Evolutionary conservation across 2,888 invertebrate genomes (phyloP).

Genomic region (Eristalis tenax): DNA sequence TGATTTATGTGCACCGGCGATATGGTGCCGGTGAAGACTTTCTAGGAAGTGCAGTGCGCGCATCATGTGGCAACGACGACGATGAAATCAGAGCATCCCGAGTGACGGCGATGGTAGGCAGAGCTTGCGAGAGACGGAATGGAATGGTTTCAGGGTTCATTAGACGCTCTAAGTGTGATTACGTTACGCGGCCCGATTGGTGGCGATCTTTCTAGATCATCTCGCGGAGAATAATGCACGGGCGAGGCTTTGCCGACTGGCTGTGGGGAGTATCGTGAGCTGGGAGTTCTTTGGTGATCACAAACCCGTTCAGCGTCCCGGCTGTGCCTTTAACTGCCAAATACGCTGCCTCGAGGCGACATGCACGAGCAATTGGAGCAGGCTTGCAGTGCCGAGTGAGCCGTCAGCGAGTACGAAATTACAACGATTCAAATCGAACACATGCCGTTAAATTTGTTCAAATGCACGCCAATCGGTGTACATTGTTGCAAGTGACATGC

Average conservation of each 20-base stretch:
- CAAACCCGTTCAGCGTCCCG: too few species aligned
- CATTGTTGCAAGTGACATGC: too few species aligned
- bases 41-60: conserved; percentile 21
- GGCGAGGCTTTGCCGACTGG: background rate
- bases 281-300: too few species aligned
- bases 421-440: too few species aligned
- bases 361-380: too few species aligned
- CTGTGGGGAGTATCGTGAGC: background rate
- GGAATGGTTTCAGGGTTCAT: conserved; percentile 32
- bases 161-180: conserved; percentile 9
- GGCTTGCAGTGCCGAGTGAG: too few species aligned
- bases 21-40: background rate
- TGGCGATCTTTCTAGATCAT: background rate
- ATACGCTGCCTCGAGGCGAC: too few species aligned
- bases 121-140: background rate
- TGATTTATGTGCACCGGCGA: conserved; percentile 23
- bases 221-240: background rate
- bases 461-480: too few species aligned
- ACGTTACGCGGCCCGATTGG: background rate
- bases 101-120: background rate
- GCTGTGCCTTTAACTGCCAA: too few species aligned
- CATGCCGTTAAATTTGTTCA: too few species aligned
- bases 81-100: conserved; percentile 33
- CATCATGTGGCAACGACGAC: background rate
- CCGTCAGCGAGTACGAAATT: too few species aligned